phyloP scores from a whole-genome alignment of 1,140 invertebrate species.

The Drosophila triauraria region DNA sequence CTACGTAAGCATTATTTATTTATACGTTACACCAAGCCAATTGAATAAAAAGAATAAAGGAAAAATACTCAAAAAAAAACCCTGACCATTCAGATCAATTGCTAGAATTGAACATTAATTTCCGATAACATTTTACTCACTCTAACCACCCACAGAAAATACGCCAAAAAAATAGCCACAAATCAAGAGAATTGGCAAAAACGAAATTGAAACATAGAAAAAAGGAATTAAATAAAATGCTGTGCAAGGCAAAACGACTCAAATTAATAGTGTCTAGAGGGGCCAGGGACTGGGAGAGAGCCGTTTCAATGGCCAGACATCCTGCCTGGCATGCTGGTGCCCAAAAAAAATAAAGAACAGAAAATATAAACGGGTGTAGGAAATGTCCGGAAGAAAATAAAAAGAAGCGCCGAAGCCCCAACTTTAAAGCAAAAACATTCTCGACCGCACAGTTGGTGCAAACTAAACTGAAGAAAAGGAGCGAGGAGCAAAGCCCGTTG shows the following conservation, averaged over 20 bases:
- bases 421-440: constrained; percentile 58
- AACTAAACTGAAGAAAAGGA: constrained; percentile 18
- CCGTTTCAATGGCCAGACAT: constrained; percentile 57
- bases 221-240: constrained; percentile 51
- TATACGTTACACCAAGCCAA: no score
- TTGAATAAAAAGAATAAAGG: no score
- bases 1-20: no score
- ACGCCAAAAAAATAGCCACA: constrained; percentile 21
- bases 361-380: constrained; percentile 22
- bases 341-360: not conserved
- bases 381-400: constrained; percentile 47
- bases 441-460: constrained; percentile 23
- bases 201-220: constrained; percentile 19
- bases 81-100: not conserved
- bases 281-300: constrained; percentile 1
- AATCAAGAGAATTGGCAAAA: constrained; percentile 46
- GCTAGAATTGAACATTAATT: constrained; percentile 2
- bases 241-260: constrained; percentile 31
- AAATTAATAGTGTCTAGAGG: constrained; percentile 60
- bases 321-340: constrained; percentile 31
- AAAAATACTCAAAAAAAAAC: not conserved
- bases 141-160: not conserved
- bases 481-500: constrained; percentile 50
- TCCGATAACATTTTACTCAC: constrained; percentile 6
- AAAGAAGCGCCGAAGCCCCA: constrained; percentile 6